Evolutionary conservation across 2,113 vertebrate genomes (phyloP).

Genomic region (Lepidothrix coronata): DNA sequence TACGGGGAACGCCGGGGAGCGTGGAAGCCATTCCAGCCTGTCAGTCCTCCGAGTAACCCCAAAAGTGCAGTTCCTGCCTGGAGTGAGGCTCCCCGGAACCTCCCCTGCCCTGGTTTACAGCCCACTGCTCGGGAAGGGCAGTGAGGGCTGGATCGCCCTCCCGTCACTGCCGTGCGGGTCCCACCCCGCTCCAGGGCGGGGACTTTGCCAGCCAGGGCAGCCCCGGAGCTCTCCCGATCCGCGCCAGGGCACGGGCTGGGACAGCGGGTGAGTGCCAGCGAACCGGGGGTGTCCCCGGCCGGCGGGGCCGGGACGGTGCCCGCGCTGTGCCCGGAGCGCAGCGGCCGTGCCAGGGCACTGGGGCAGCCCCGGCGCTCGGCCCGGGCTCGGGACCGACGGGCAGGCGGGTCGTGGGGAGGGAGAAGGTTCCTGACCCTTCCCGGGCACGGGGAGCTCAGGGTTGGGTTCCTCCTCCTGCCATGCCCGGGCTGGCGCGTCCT

Average conservation of each 20-base stretch:
- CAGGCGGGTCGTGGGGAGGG: background rate
- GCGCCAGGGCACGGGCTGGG: background rate
- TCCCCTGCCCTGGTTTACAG: background rate
- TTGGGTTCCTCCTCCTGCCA: background rate
- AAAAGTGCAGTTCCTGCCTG: accelerated
- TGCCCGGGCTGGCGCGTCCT: background rate
- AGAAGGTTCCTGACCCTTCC: background rate
- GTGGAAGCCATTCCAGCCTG: background rate
- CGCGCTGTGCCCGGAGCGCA: accelerated
- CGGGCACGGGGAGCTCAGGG: accelerated
- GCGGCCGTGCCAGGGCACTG: accelerated
- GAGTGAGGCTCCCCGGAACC: accelerated
- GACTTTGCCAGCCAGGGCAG: background rate
- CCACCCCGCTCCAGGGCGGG: conserved; percentile 7
- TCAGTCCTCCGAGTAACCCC: background rate
- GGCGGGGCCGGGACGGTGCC: accelerated
- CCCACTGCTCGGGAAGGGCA: background rate
- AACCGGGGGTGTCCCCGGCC: accelerated
- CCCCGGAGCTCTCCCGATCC: background rate
- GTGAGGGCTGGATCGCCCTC: background rate
- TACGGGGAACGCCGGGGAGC: background rate
- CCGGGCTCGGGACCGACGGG: background rate
- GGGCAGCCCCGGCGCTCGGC: background rate
- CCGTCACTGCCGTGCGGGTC: background rate
- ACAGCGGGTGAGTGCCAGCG: background rate